These are phyloP conservation scores for Lacerta viridis DNA, from an alignment of 2,797 vertebrate genomes.

Conservation along the genomic window DNA sequence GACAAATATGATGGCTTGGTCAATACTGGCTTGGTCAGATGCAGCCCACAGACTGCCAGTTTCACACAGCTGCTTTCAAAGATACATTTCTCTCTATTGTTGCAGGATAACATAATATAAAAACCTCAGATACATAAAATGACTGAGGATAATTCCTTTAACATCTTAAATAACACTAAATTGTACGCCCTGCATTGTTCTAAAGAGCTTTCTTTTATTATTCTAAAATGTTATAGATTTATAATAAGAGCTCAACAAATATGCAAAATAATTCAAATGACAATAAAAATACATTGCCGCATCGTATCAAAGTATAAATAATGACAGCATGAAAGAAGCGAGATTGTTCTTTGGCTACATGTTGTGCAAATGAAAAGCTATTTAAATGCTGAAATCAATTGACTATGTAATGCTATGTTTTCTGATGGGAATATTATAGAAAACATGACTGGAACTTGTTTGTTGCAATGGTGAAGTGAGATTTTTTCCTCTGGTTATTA, in stretches of 20 bases:
- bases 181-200: not conserved
- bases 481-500: slow-evolving; percentile 77
- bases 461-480: slow-evolving; percentile 72
- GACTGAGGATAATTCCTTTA: not conserved
- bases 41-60: no score
- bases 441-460: slow-evolving; percentile 76
- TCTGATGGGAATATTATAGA: slow-evolving; percentile 71
- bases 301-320: slow-evolving; percentile 57
- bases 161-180: not conserved
- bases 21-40: no score
- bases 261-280: slow-evolving; percentile 52
- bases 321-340: slow-evolving; percentile 57
- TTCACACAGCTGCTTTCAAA: no score
- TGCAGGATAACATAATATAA: not conserved
- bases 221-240: not conserved
- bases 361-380: slow-evolving; percentile 74
- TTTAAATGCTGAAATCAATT: slow-evolving; percentile 77
- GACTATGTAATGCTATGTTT: slow-evolving; percentile 64
- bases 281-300: slow-evolving; percentile 59
- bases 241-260: slow-evolving; percentile 62
- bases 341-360: slow-evolving; percentile 62
- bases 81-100: not conserved
- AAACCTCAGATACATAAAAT: not conserved
- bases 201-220: not conserved
- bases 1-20: no score